These are phyloP conservation scores for Diploptera punctata DNA, from an alignment of 2,888 invertebrate species.

Conservation along the genomic window DNA sequence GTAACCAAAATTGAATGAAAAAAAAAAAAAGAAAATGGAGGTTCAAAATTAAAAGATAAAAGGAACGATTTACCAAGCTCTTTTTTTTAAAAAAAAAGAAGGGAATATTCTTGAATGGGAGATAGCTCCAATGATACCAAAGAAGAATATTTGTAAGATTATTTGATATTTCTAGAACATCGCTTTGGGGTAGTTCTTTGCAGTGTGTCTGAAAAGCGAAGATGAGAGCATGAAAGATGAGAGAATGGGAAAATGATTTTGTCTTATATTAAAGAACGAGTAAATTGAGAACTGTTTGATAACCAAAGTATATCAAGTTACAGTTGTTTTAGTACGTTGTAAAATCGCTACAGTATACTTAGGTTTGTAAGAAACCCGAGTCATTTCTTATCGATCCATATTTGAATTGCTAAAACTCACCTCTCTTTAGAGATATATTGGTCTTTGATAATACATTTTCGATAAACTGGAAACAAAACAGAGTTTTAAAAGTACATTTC, in stretches of 20 bases:
- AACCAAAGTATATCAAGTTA: no score
- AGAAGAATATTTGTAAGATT: neutral
- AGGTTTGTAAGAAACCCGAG: no score
- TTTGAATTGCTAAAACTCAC: no score
- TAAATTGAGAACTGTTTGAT: no score
- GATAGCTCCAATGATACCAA: neutral
- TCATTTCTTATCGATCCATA: no score
- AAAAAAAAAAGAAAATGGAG: neutral
- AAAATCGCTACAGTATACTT: no score
- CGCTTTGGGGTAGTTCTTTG: neutral
- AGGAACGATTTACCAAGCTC: neutral
- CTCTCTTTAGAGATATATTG: no score
- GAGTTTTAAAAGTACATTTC: no score
- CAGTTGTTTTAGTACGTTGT: no score
- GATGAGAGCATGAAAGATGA: neutral
- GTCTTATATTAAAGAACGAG: neutral
- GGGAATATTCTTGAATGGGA: neutral
- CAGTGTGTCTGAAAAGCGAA: neutral
- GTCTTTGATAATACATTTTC: no score
- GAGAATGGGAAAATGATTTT: neutral
- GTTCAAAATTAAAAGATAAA: no score
- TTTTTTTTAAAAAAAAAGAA: neutral
- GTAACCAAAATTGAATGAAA: neutral
- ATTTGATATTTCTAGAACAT: neutral
- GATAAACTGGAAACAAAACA: no score